Evolutionary conservation across 2,797 vertebrate genomes (phyloP), one percentile per base, ranked within the genome.

Genomic region (Pangasius mekongensis): DNA sequence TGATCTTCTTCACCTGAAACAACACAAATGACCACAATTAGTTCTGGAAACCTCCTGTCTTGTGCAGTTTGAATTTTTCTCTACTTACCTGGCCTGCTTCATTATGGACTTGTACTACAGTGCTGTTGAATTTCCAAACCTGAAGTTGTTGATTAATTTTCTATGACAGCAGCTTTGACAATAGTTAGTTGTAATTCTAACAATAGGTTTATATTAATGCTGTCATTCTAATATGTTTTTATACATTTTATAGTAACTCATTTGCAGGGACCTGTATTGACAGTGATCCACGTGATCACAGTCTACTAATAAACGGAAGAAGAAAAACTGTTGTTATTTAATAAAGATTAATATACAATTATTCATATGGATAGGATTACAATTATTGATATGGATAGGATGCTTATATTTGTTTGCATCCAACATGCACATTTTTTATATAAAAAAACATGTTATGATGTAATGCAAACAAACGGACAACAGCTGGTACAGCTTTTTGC

Each of bases 1-100:
- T 99, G 89, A 99, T 94, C 85, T 97, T 98, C 95, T 96, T 99
- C 36, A 99, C 98, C 99, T 99, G 94, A 85, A 77, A 87, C 88
- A 89, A 39, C 49, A 85, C 74, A 89, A 18, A 87, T 10, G 0
- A 60, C 39, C 33, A 76, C 20, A 83, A 62, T 67, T 39, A 82
- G 20, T 39, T 60, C 11, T 60, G 20, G 56, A 60, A 5, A 66
- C 36, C 9, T 24, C 56, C 24, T 82, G 30, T 60, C 1, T 33
- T 56, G 76, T 52, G 36, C 49, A 22, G 52, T 56, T 4, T 33
- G 52, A 33, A 56, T 3, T 30, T n/a, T n/a, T 76, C 36, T 1
- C 20, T 56, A 9, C 30, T 80, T 30, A 36, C 9, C 20, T 80
- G 30, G 33, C 5, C 22, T 22, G 39, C 22, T 62, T 82, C 3